Percentiles rank a stretch among this genome's conserved stretches.
Conservation (phyloP, 2,888 invertebrate genomes). For the Drosophila seclusa region DNA sequence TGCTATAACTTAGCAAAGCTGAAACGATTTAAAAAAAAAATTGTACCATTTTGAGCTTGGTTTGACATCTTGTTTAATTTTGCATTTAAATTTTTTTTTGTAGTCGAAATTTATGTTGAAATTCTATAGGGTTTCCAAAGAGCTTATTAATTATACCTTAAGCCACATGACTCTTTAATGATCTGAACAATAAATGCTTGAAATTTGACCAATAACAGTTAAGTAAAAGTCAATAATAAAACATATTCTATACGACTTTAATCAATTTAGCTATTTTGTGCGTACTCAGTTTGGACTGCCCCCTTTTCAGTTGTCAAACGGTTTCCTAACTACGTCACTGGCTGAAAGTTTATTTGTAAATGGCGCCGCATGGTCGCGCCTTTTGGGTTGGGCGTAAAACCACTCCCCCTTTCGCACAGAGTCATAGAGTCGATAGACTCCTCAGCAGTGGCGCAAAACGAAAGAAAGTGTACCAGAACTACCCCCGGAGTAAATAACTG, state of each 20-base stretch:
- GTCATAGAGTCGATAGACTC: slow-evolving; percentile 28
- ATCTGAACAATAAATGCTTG: not conserved
- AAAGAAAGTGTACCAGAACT: slow-evolving; percentile 49
- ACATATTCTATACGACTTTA: not conserved
- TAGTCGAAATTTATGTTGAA: not conserved
- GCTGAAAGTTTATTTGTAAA: slow-evolving; percentile 54
- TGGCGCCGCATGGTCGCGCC: slow-evolving; percentile 68
- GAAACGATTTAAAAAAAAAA: not conserved
- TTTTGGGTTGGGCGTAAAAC: slow-evolving; percentile 61
- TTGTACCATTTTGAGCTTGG: not conserved
- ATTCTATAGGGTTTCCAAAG: not conserved
- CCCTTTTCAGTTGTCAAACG: not conserved
- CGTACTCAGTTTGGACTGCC: not conserved
- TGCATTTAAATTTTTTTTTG: not conserved
- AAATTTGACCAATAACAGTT: not conserved
- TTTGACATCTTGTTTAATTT: not conserved
- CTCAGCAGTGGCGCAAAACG: slow-evolving; percentile 12
- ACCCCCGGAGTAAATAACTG: slow-evolving; percentile 52
- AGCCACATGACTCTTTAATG: not conserved
- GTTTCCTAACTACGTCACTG: slow-evolving; percentile 50
- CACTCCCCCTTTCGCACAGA: slow-evolving; percentile 67
- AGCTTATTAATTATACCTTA: not conserved
- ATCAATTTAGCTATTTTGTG: not conserved
- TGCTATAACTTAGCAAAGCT: not conserved
- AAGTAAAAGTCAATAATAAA: not conserved